A percentile compares a stretch with the other conserved stretches of the same genome.
Conservation (phyloP, 2,888 invertebrate genomes). For the Cephus rjabovi region DNA sequence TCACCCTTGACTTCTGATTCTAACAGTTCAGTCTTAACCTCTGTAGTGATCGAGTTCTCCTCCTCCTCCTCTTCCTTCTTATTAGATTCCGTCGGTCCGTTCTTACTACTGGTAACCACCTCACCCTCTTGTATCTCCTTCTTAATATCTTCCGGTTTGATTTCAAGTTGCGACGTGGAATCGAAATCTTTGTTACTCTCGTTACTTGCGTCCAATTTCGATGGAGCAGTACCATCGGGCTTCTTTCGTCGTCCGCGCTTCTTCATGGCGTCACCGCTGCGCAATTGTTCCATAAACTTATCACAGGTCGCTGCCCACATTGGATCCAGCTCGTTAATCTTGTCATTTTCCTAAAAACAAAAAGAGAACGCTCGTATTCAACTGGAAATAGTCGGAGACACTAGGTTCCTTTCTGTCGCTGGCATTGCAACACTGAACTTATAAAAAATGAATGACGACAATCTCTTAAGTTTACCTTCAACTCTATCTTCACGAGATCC, state of each 20-base stretch:
- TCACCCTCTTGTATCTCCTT: slow-evolving; percentile 26
- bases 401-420: background rate
- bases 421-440: background rate
- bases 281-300: slow-evolving; percentile 82
- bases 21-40: slow-evolving; percentile 43
- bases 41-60: slow-evolving; percentile 34
- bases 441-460: background rate
- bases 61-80: slow-evolving; percentile 30
- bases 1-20: slow-evolving; percentile 42
- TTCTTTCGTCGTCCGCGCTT: slow-evolving; percentile 72
- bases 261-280: slow-evolving; percentile 70
- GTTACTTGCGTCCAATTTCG: slow-evolving; percentile 36
- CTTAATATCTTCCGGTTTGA: slow-evolving; percentile 40
- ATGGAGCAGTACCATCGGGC: slow-evolving; percentile 53
- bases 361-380: background rate
- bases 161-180: slow-evolving; percentile 24
- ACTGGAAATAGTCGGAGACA: slow-evolving; percentile 1
- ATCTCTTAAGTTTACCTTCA: slow-evolving; percentile 44
- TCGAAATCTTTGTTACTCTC: slow-evolving; percentile 40
- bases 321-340: slow-evolving; percentile 62
- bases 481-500: slow-evolving; percentile 60
- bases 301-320: slow-evolving; percentile 81
- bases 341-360: slow-evolving; percentile 53
- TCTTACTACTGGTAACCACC: slow-evolving; percentile 19
- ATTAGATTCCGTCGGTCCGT: slow-evolving; percentile 18